These are phyloP conservation scores for Buceros bicornis DNA, from an alignment of 2,797 vertebrate species.

Conservation along the genomic window DNA sequence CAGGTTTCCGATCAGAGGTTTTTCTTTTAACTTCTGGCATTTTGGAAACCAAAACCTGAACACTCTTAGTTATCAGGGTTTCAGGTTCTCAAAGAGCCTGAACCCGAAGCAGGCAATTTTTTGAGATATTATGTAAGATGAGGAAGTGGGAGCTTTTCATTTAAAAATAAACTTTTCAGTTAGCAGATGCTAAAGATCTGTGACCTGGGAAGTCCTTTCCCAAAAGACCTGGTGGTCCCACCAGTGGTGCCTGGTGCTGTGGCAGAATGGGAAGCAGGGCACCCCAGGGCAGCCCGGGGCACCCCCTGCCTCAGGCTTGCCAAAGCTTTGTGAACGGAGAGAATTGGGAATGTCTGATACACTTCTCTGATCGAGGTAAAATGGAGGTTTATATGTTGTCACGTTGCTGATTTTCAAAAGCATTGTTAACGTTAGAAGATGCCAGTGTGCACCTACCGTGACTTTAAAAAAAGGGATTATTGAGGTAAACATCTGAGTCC, in stretches of 20 bases:
- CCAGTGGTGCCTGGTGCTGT: background rate
- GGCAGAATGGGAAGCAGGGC: background rate
- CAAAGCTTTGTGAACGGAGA: background rate
- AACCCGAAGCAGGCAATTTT: background rate
- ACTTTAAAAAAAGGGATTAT: background rate
- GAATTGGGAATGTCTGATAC: background rate
- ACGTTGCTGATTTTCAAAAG: background rate
- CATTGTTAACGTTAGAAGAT: background rate
- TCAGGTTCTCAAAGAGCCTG: background rate
- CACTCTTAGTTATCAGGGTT: background rate
- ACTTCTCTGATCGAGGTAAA: background rate
- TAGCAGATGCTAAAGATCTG: background rate
- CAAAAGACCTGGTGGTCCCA: background rate
- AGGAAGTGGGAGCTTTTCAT: background rate
- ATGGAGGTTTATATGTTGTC: background rate
- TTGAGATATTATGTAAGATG: background rate
- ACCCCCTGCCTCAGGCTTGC: rapidly evolving
- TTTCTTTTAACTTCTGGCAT: background rate
- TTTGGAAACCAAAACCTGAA: background rate
- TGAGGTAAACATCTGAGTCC: background rate
- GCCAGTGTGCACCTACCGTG: rapidly evolving
- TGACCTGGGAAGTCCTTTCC: background rate
- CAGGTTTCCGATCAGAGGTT: background rate
- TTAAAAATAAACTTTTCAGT: background rate
- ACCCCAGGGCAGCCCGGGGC: rapidly evolving